Evolutionary conservation across 2,797 vertebrate genomes (phyloP).

Genomic region (Zalophus californianus): DNA sequence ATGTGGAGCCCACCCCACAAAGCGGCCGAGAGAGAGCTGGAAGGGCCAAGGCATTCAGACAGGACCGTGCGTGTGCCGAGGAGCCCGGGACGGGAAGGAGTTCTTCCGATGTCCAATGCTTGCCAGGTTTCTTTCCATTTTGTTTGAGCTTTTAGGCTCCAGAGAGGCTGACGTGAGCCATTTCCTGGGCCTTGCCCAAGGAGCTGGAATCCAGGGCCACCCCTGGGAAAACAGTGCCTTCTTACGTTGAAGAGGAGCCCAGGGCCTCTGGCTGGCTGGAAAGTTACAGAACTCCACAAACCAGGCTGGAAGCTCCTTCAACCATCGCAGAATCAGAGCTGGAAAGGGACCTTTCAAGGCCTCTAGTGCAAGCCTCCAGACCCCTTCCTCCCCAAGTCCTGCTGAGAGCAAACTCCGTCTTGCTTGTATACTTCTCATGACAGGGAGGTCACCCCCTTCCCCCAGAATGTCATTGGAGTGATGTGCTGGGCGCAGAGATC

Average conservation of each 20-base stretch:
- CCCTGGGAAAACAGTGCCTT: slow-evolving; percentile 67
- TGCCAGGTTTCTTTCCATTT: slow-evolving; percentile 74
- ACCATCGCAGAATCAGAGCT: slow-evolving; percentile 63
- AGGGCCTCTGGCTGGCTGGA: slow-evolving; percentile 56
- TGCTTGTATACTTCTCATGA: background rate
- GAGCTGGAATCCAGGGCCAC: slow-evolving; percentile 57
- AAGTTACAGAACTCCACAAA: slow-evolving; percentile 67
- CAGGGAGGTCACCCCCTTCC: background rate
- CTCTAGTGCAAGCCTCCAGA: slow-evolving; percentile 64
- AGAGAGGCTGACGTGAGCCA: slow-evolving; percentile 53
- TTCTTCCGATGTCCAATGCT: background rate
- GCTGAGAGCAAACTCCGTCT: background rate
- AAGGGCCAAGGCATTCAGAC: background rate
- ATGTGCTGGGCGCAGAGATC: background rate
- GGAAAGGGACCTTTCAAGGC: slow-evolving; percentile 74
- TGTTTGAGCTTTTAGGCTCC: slow-evolving; percentile 71
- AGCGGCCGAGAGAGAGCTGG: background rate
- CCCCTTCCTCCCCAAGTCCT: background rate
- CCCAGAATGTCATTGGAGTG: background rate
- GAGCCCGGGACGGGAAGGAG: background rate
- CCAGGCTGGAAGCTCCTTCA: slow-evolving; percentile 30
- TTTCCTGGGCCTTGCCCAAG: slow-evolving; percentile 70
- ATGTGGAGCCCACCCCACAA: background rate
- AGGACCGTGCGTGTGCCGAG: background rate
- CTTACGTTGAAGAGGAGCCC: slow-evolving; percentile 35